Base-by-base conservation (phyloP, 2,888 invertebrate species). In the Petrophora chlorosata region DNA sequence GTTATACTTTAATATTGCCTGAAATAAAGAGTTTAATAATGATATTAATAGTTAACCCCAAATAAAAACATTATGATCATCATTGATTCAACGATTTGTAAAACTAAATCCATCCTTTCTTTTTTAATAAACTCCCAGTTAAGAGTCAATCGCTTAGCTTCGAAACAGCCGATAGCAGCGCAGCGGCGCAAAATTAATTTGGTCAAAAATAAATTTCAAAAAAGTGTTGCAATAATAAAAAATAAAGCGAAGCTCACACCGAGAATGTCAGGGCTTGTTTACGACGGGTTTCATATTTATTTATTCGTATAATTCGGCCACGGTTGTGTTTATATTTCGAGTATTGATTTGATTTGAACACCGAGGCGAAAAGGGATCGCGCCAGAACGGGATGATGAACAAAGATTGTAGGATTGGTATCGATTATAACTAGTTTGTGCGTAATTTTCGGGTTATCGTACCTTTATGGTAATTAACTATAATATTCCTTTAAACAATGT, bases 171-270 rank as follows among this genome's bases (percentile, higher is more conserved):
- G 61, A 72, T 54, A 2, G 61, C 47, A 65, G 65, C 64, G 16
- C 16, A 70, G 68, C 71, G 66, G 63, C 71, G 69, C n/a, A 75
- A 80, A 76, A 82, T 77, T 80, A 80, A 80, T 80, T 79, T 79
- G 65, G 62, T 56, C 62, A 40, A 34, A 57, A 57, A 55, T 51
- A 60, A 59, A 61, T 59, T 62, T 58, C 9, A 3, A 3, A 25
- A 35, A 35, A 28, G 13, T n/a, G n/a, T n/a, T n/a, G 12, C 23
- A 39, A 22, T 39, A 30, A 39, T 26, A 41, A 33, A 40, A 60
- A 67, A 69, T 65, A 72, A 71, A 66, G 60, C 44, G 65, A 67
- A 59, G 64, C 64, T 67, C 65, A 64, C 65, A 73, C 74, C 59
- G 75, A 76, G 67, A 77, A 75, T 60, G 79, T 80, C 56, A 42